Base-by-base conservation (phyloP, 2,888 invertebrate species). In the Trissoscelio sp. region DNA sequence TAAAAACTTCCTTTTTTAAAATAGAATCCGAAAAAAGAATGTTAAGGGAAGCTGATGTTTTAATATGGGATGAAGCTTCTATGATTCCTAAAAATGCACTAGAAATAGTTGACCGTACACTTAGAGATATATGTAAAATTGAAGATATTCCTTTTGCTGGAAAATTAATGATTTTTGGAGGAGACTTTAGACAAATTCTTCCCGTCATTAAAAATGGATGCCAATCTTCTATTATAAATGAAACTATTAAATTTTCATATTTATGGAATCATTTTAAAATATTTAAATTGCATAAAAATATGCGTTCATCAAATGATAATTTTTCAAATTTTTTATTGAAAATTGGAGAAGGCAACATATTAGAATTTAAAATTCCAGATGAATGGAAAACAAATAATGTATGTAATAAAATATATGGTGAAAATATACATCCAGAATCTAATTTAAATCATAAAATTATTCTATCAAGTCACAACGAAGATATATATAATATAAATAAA, bases 31-130 rank as follows among this genome's bases (percentile, higher is more conserved):
- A n/a, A n/a, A n/a, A 58, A 42, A 24, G 3, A 24, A 24, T 24
- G 3, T 24, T 24, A 24, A 3, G 24, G 6, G 24, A 24, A 6
- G 24, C 24, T 24, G 24, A 48, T 48, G n/a, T 24, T 24, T 24
- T 24, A 24, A 24, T 51, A n/a, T 51, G 51, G 51, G 24, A 51
- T 22, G 51, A 51, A 24, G 51, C 51, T 24, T 51, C 11, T 6
- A 44, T 60, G 44, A 60, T 60, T 11, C 60, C 44, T 4, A 46
- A 46, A 64, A 39, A 58, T 60, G 60, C 77, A 37, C 69, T 58
- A 31, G 69, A 77, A 67, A 51, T 77, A 12, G 69, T 69, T 24
- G 37, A 69, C 44, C 18, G 11, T 37, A 67, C 67, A 16, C 48
- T 67, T 14, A 14, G 42, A 28, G 77, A 77, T 77, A 16, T 67